These are phyloP conservation scores for Rhea pennata DNA, from an alignment of 2,113 vertebrate genomes.

Conservation along the genomic window DNA sequence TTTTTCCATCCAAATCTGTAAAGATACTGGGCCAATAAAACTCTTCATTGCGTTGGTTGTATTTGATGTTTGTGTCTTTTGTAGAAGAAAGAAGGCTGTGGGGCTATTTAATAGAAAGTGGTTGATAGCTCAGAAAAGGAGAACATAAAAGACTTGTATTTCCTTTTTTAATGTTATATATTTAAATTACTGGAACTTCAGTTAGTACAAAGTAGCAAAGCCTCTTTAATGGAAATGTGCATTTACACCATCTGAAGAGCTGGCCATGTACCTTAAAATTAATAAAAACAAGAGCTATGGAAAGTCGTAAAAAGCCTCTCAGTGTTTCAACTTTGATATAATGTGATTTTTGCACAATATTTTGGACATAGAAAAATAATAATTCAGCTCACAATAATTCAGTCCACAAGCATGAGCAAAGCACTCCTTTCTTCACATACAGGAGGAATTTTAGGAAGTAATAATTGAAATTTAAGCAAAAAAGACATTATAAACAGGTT, in stretches of 20 bases:
- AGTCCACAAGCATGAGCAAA: neutral
- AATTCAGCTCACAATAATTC: neutral
- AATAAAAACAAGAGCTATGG: neutral
- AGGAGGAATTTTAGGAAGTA: neutral
- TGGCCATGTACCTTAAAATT: neutral
- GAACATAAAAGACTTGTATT: neutral
- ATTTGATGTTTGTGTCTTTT: constrained; percentile 40
- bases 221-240: neutral
- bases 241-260: neutral
- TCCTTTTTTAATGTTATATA: neutral
- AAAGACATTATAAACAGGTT: neutral
- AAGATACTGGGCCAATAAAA: constrained; percentile 1
- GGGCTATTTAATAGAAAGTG: neutral
- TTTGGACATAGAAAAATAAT: neutral
- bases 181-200: constrained; percentile 27
- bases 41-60: neutral
- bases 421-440: neutral
- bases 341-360: neutral
- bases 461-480: neutral
- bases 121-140: neutral
- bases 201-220: neutral
- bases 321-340: neutral
- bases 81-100: neutral
- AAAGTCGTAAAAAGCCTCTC: neutral
- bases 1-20: neutral